Evolutionary conservation across 1,140 invertebrate species (phyloP).

Genomic region (Oryzaephilus surinamensis): DNA sequence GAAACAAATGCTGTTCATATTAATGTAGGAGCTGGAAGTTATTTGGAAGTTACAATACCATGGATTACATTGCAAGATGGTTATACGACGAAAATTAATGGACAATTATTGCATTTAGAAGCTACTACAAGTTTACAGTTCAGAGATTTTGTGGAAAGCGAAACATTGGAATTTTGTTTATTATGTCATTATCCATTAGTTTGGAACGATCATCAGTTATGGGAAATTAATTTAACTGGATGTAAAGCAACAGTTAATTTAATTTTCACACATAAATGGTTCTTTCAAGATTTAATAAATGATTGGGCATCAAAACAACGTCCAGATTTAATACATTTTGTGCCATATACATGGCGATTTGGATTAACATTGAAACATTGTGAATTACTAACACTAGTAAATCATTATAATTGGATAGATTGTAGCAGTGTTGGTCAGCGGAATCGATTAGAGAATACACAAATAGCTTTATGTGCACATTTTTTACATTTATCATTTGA

Average conservation of each 20-base stretch:
- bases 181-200: slow-evolving; percentile 77
- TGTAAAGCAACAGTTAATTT: slow-evolving; percentile 88
- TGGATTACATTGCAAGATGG: slow-evolving; percentile 77
- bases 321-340: slow-evolving; percentile 88
- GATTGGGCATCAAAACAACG: slow-evolving; percentile 89
- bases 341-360: slow-evolving; percentile 95
- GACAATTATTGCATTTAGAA: slow-evolving; percentile 86
- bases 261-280: slow-evolving; percentile 90
- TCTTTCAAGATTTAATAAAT: slow-evolving; percentile 85
- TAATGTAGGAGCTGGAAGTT: slow-evolving; percentile 85
- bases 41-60: slow-evolving; percentile 90
- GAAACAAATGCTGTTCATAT: slow-evolving; percentile 95
- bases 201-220: slow-evolving; percentile 94
- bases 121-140: slow-evolving; percentile 90
- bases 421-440: slow-evolving; percentile 83
- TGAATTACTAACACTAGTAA: slow-evolving; percentile 86
- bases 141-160: slow-evolving; percentile 82
- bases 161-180: slow-evolving; percentile 87
- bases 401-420: slow-evolving; percentile 99
- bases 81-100: slow-evolving; percentile 82
- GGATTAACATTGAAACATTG: slow-evolving; percentile 88
- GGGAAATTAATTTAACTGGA: slow-evolving; percentile 80
- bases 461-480: slow-evolving; percentile 88
- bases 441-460: slow-evolving; percentile 65
- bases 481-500: slow-evolving; percentile 86